phyloP scores from a whole-genome alignment of 2,113 vertebrate species.

The Scatophagus argus region DNA sequence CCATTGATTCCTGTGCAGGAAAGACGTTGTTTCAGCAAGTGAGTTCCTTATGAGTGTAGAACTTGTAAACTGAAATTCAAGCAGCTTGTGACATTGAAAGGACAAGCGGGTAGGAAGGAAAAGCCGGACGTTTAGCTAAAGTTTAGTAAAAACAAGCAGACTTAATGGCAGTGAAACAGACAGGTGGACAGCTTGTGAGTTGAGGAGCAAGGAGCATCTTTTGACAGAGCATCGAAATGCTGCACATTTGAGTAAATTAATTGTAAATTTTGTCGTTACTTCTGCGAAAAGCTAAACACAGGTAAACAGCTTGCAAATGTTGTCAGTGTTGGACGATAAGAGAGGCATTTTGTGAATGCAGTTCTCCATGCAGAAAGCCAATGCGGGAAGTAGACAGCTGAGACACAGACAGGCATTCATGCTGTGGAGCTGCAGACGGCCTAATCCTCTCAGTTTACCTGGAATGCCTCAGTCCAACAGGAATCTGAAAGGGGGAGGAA shows the following conservation, averaged over 20 bases:
- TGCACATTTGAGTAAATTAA: too few species aligned
- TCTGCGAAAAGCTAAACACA: background rate
- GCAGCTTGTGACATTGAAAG: background rate
- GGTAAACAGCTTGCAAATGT: background rate
- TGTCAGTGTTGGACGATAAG: background rate
- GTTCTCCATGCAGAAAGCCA: background rate
- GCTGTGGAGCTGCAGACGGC: conserved; percentile 26
- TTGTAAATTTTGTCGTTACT: background rate
- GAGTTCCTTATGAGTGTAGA: too few species aligned
- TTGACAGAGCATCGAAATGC: too few species aligned
- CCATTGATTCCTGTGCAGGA: background rate
- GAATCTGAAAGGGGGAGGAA: conserved; percentile 17
- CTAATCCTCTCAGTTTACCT: conserved; percentile 53
- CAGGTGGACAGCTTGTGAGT: too few species aligned
- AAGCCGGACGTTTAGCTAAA: too few species aligned
- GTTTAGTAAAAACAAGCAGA: too few species aligned
- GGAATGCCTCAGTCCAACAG: conserved; percentile 15
- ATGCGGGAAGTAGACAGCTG: background rate
- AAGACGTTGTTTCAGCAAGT: too few species aligned
- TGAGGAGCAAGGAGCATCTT: too few species aligned
- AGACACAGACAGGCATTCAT: conserved; percentile 18
- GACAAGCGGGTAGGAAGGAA: background rate
- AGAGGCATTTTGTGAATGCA: background rate
- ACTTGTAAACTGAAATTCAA: too few species aligned
- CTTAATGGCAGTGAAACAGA: too few species aligned